Evolutionary conservation across 2,113 vertebrate species (phyloP), one percentile per base, ranked within the genome.

Genomic region (Mus spicilegus): DNA sequence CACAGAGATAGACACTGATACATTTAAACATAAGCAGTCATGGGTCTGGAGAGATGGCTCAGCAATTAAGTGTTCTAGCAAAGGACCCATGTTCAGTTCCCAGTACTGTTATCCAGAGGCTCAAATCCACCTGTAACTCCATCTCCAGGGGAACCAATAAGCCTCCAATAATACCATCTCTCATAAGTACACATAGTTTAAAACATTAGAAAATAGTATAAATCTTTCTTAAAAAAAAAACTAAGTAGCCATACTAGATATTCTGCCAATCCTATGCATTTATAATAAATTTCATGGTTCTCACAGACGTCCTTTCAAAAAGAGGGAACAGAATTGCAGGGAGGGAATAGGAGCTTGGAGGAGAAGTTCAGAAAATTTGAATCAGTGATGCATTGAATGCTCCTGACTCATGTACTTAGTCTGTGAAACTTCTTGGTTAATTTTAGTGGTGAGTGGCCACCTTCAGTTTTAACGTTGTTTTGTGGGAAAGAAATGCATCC

Each of bases 381-480:
- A 81, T 91, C 13, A 58, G 51, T 91, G 58, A 95, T 90, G 65
- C 89, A 85, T 1, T 93, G 93, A 97, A 56, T 95, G 81, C 17
- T 94, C 95, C 95, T 88, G 89, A 46, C 54, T 95, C 77, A 81
- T 84, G 14, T 63, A 26, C 91, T 94, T 91, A 92, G 13, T 81
- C 80, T 49, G 56, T 94, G 95, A 91, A n/a, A 84, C 87, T 84
- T 90, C 95, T 81, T 87, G 92, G 90, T 86, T 95, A 90, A 81
- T 95, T 95, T 54, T 73, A 75, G 93, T 95, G 95, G 95, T 96
- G 96, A 97, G 92, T 97, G 77, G 28, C 61, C 58, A 65, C 90
- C 93, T 95, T 96, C 86, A 77, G 77, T 22, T 82, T 70, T 77
- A 72, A n/a, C 85, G 19, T 39, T 90, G 33, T 87, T 61, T 72